Percentiles rank a stretch among this genome's conserved stretches.
Conservation (phyloP, 2,888 invertebrate genomes). For the Melanophora roralis region DNA sequence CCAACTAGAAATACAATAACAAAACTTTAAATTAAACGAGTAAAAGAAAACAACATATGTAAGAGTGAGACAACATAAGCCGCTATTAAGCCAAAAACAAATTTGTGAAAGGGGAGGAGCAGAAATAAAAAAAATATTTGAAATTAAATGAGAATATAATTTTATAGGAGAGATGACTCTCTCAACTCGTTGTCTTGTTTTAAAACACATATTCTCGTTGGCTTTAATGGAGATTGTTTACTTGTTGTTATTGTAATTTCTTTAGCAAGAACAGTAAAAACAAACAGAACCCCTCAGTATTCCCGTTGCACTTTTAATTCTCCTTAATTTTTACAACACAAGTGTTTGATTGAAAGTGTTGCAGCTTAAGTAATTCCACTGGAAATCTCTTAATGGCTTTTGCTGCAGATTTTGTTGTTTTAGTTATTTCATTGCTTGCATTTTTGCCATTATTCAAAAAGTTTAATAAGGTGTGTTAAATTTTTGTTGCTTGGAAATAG, state of each 20-base stretch:
- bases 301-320: conserved; percentile 14
- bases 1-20: not conserved
- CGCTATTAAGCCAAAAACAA: not conserved
- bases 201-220: not conserved
- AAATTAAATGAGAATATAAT: not conserved
- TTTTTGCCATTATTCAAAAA: conserved; percentile 23
- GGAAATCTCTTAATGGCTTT: conserved; percentile 60
- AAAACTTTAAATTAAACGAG: not conserved
- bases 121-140: not conserved
- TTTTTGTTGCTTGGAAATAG: conserved; percentile 9
- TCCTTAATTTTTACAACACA: not conserved
- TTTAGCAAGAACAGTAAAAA: not conserved
- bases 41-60: not conserved
- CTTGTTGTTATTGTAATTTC: not conserved
- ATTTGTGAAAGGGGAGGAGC: conserved; percentile 20
- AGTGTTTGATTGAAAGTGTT: not conserved
- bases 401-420: not conserved
- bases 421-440: conserved; percentile 8
- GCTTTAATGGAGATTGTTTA: not conserved
- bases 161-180: not conserved
- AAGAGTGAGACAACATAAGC: not conserved
- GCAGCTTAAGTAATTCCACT: conserved; percentile 35
- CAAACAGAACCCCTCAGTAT: not conserved
- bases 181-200: conserved; percentile 8
- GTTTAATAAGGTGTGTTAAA: conserved; percentile 47